Evolutionary conservation across 2,888 invertebrate genomes (phyloP), one percentile per base, ranked within the genome.

Genomic region (Drosophila incognita): DNA sequence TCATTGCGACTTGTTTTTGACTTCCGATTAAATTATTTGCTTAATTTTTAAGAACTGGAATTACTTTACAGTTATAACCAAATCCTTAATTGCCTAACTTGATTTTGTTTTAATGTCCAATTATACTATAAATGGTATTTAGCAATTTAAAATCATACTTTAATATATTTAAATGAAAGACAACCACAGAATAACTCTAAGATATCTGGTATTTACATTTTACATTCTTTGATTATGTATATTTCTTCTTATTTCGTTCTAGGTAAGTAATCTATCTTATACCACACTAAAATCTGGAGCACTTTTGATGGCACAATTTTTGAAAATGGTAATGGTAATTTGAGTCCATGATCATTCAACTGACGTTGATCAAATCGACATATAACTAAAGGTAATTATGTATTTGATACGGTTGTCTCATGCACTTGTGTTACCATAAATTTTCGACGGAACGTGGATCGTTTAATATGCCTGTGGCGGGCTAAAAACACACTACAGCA

Each of bases 201-300:
- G 8, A 56, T 40, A 56, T 48, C n/a, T 51, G 29, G 29, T 33
- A 38, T 7, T 36, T 38, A 57, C 13, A 18, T 24, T 53, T 21
- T 18, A 0, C 2, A 24, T 13, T 27, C 29, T 13, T 38, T 51
- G 10, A 4, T 29, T 27, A 42, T 15, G 4, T 46, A 13, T 54
- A 35, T 69, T 21, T 36, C n/a, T 21, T 68, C 33, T 57, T 51
- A 11, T 77, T 49, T 74, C 54, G 21, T 84, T 83, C 40, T 70
- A 83, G 85, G 85, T 83, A 83, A 84, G 83, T 84, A 31, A 54
- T 56, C 24, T 48, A 31, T 11, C 7, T 56, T 3, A 18, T 24
- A n/a, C 10, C 4, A 1, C 13, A 21, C 11, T 40, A 15, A 38
- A 48, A 56, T 46, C 59, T 77, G 65, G 59, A 65, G 59, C 76